phyloP scores from a whole-genome alignment of 2,797 vertebrate genomes.

The Huso huso region DNA sequence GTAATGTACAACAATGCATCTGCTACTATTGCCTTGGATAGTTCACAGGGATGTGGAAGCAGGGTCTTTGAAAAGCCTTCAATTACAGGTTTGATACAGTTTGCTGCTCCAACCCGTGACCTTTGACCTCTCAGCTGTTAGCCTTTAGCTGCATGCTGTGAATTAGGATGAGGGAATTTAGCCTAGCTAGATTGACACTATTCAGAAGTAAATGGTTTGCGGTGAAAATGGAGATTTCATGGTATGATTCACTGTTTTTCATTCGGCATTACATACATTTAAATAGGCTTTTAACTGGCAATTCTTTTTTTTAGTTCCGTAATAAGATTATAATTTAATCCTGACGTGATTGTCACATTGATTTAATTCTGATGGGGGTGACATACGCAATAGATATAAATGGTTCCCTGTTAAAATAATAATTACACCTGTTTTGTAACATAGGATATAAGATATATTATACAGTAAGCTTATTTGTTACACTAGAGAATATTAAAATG shows the following conservation, averaged over 20 bases:
- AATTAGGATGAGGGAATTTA: slow-evolving; percentile 12
- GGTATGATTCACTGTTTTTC: slow-evolving; percentile 18
- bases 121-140: slow-evolving; percentile 11
- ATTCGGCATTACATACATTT: slow-evolving; percentile 4
- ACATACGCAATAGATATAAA: too few relatives aligned
- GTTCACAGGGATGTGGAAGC: neutral
- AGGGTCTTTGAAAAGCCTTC: neutral
- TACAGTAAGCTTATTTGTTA: too few relatives aligned
- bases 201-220: slow-evolving; percentile 8
- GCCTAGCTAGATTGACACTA: slow-evolving; percentile 4
- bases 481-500: too few relatives aligned
- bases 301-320: slow-evolving; percentile 23
- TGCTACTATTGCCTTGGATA: neutral
- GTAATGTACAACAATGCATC: neutral
- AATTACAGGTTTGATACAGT: slow-evolving; percentile 27
- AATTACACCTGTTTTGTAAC: too few relatives aligned
- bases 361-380: slow-evolving; percentile 4
- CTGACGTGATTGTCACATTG: slow-evolving; percentile 47
- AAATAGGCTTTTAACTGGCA: slow-evolving; percentile 1
- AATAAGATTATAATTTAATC: slow-evolving; percentile 63
- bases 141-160: neutral
- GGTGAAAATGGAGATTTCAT: slow-evolving; percentile 42
- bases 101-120: slow-evolving; percentile 25
- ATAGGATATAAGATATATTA: too few relatives aligned
- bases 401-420: too few relatives aligned